Evolutionary conservation across 2,113 vertebrate species (phyloP), one percentile per base, ranked within the genome.

Genomic region (Albula goreensis): DNA sequence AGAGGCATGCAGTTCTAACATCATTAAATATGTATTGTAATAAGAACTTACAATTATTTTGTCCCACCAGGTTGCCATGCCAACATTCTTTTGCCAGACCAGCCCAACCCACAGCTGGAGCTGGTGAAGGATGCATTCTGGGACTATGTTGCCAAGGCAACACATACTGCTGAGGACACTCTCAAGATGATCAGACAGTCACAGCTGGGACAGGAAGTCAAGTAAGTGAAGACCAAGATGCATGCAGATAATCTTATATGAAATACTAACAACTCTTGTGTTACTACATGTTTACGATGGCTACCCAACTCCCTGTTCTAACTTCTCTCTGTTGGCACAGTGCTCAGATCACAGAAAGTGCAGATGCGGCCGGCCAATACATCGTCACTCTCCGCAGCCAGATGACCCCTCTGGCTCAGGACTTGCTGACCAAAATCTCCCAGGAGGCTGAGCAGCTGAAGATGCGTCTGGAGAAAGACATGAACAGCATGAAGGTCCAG

Each of bases 121-220:
- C 90, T 94, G 81, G 0, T 96, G 85, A 93, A 89, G 80, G 93
- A 94, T 89, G 90, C 93, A 10, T 96, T 96, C 90, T 96, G 95
- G 95, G 92, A 94, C 49, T 95, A 96, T 80, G 95, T 95, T 51
- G 87, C 87, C 78, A 93, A 93, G 77, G 93, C 92, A 70, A 96
- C 94, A 2, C 81, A 91, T 87, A 95, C 94, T 50, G 93, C 95
- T 81, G 94, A 95, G 49, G 94, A 96, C 48, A 94, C 94, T 0
- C 4, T 96, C 2, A 88, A 94, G 90, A 92, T 90, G 90, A 93
- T 96, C 91, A 93, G 81, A 82, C 91, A 92, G 51, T 91, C 94
- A 17, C 88, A 94, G 80, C 88, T 96, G 50, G 94, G 93, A 81
- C 90, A 93, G 89, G 93, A 95, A 0, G 50, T 96, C 83, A 95